phyloP scores from a whole-genome alignment of 2,888 invertebrate genomes.

The Dinocampus coccinellae region DNA sequence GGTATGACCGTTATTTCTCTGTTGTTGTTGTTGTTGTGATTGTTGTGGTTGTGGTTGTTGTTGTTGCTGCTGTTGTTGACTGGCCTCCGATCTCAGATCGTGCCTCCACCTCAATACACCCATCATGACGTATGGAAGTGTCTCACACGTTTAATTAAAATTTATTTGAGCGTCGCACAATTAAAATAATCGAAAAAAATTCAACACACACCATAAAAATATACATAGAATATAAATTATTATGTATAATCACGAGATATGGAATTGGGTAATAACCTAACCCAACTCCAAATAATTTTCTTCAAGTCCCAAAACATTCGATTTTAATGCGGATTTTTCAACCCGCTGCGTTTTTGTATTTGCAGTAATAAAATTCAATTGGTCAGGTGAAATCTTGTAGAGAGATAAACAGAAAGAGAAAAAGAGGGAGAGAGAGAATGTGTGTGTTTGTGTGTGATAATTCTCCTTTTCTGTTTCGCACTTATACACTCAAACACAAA shows the following conservation, averaged over 20 bases:
- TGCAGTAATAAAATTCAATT: not conserved
- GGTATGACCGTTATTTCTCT: constrained; percentile 56
- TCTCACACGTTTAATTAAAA: constrained; percentile 9
- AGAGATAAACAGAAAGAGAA: too few relatives aligned
- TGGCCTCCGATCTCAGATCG: constrained; percentile 68
- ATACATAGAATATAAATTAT: not conserved
- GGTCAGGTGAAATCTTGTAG: not conserved
- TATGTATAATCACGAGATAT: not conserved
- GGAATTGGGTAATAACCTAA: constrained; percentile 1
- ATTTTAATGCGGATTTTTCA: not conserved
- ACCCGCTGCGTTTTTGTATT: not conserved
- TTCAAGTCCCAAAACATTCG: not conserved
- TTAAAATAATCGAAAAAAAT: not conserved
- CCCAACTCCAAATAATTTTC: not conserved
- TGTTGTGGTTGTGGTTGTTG: constrained; percentile 53
- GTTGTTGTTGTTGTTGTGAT: constrained; percentile 44
- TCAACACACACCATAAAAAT: not conserved
- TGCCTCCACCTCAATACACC: constrained; percentile 69
- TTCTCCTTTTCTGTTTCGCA: too few relatives aligned
- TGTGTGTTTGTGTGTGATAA: too few relatives aligned
- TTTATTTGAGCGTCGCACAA: not conserved
- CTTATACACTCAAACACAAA: too few relatives aligned
- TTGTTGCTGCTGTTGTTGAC: constrained; percentile 53
- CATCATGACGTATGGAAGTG: constrained; percentile 61
- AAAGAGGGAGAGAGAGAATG: too few relatives aligned